Evolutionary conservation across 1,140 invertebrate species (phyloP).

Genomic region (Homalodisca vitripennis): DNA sequence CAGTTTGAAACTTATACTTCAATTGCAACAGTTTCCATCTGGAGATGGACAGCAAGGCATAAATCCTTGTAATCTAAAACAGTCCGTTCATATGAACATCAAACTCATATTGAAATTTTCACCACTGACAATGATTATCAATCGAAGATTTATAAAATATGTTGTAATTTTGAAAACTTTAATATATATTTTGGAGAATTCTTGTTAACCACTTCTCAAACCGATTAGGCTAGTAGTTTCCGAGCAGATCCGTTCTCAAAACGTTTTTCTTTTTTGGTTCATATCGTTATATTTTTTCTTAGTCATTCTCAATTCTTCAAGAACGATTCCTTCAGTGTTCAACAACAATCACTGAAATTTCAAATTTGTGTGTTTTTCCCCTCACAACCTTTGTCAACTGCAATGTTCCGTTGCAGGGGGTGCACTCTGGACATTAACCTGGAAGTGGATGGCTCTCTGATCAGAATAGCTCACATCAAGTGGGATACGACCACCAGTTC

Average conservation of each 20-base stretch:
- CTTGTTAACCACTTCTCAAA: too few species aligned
- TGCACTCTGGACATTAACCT: conserved; percentile 76
- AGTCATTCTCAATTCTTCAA: neutral
- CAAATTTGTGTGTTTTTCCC: conserved; percentile 28
- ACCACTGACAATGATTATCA: too few species aligned
- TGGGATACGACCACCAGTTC: conserved; percentile 78
- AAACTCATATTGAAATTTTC: too few species aligned
- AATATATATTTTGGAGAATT: too few species aligned
- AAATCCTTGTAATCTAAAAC: too few species aligned
- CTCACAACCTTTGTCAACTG: neutral
- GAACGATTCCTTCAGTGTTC: neutral
- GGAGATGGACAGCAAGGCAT: too few species aligned
- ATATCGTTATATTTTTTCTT: neutral
- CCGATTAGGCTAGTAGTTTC: neutral
- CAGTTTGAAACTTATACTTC: too few species aligned
- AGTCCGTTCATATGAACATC: too few species aligned
- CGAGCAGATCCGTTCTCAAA: neutral
- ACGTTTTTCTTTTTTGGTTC: neutral
- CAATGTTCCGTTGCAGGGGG: conserved; percentile 52
- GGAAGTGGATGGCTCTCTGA: conserved; percentile 57
- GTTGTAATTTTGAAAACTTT: too few species aligned
- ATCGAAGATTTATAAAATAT: too few species aligned
- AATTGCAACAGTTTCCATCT: too few species aligned
- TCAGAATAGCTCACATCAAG: conserved; percentile 64
- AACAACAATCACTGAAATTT: neutral